Conservation (phyloP, 2,113 vertebrate genomes). For the Equus quagga region DNA sequence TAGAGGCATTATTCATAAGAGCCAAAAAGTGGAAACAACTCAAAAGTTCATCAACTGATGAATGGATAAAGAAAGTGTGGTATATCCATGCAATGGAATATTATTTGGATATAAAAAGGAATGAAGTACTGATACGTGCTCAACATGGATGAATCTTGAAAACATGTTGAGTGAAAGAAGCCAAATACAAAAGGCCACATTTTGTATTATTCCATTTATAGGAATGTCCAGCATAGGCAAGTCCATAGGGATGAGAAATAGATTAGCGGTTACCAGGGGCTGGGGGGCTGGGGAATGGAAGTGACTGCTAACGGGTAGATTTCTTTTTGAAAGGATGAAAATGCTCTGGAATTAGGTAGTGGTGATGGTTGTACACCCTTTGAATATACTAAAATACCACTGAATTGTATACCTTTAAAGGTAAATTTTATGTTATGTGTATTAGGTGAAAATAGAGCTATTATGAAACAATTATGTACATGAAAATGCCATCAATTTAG, state of each 20-base stretch:
- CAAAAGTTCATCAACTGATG: background rate
- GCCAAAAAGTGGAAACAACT: background rate
- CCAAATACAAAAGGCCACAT: background rate
- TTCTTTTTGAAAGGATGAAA: background rate
- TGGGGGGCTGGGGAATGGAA: background rate
- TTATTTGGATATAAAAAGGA: background rate
- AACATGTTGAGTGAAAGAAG: slow-evolving; percentile 33
- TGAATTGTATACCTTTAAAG: background rate
- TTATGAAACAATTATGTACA: background rate
- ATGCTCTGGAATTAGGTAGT: background rate
- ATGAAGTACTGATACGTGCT: background rate
- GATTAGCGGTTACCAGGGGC: background rate
- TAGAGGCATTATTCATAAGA: background rate
- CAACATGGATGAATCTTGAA: background rate
- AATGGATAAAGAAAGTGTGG: background rate
- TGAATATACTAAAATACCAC: background rate
- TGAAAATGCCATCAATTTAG: background rate
- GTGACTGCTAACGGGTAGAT: background rate
- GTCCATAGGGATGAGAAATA: background rate
- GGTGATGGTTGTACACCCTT: background rate
- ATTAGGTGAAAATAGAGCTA: slow-evolving; percentile 8
- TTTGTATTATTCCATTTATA: background rate
- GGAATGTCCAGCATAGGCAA: background rate
- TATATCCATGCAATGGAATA: background rate
- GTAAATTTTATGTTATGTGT: background rate